Percentiles rank a stretch among this genome's conserved stretches.
These are phyloP conservation scores for Drosophila elegans DNA, from an alignment of 1,140 invertebrate genomes.

Conservation along the genomic window DNA sequence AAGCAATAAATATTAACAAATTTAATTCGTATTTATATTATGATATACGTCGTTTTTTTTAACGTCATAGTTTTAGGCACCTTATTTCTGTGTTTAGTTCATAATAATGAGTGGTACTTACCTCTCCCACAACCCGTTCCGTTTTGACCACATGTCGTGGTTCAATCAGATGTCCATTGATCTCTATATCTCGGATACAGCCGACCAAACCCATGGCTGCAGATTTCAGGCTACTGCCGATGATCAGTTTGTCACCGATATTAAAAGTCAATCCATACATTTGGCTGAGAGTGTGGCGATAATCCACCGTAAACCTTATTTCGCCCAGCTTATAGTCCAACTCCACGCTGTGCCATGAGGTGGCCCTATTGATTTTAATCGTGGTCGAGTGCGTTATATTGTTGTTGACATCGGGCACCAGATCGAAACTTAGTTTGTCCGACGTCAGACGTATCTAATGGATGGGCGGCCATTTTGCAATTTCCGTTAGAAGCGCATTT, in stretches of 20 bases:
- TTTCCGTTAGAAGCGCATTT: conserved; percentile 80
- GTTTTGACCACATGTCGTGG: conserved; percentile 91
- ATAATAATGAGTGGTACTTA: background rate
- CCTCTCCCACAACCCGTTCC: conserved; percentile 91
- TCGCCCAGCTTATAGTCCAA: conserved; percentile 91
- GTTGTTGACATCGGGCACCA: conserved; percentile 89
- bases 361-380: conserved; percentile 91
- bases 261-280: conserved; percentile 88
- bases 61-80: too few relatives aligned
- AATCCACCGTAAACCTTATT: conserved; percentile 90
- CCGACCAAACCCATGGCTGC: conserved; percentile 92
- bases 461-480: conserved; percentile 72
- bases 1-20: too few relatives aligned
- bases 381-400: conserved; percentile 91
- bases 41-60: too few relatives aligned
- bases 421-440: conserved; percentile 92
- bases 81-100: too few relatives aligned
- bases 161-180: conserved; percentile 91
- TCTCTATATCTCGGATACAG: conserved; percentile 94
- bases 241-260: conserved; percentile 88
- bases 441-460: conserved; percentile 90
- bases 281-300: conserved; percentile 89
- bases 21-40: too few relatives aligned
- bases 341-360: conserved; percentile 91
- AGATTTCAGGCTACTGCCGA: conserved; percentile 90